Evolutionary conservation across 2,888 invertebrate species (phyloP).

Genomic region (Mechanitis messenoides): DNA sequence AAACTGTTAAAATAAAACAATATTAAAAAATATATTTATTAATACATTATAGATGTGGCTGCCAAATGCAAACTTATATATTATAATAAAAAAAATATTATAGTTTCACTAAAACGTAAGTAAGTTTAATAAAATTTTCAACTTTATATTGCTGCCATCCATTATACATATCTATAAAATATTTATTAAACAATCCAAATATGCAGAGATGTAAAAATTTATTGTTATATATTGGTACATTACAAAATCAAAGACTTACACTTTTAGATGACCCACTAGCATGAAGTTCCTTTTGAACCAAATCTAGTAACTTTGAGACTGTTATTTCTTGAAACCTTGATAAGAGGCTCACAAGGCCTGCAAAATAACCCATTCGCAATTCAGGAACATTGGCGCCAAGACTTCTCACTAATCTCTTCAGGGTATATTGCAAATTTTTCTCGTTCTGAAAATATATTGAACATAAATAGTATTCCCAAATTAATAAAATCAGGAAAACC

Average conservation of each 20-base stretch:
- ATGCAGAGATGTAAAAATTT: background rate
- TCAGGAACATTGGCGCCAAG: conserved; percentile 81
- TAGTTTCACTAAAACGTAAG: too few relatives aligned
- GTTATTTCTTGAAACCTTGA: conserved; percentile 66
- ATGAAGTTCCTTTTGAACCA: conserved; percentile 81
- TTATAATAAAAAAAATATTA: too few relatives aligned
- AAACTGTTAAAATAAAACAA: too few relatives aligned
- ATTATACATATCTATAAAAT: too few relatives aligned
- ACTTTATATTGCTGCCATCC: too few relatives aligned
- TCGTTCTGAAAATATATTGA: conserved; percentile 64
- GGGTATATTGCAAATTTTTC: conserved; percentile 79
- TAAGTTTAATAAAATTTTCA: too few relatives aligned
- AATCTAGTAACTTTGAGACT: conserved; percentile 72
- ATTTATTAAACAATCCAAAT: too few relatives aligned
- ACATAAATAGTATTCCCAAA: conserved; percentile 9
- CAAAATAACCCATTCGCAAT: conserved; percentile 82
- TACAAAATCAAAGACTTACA: conserved; percentile 63
- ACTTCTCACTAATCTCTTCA: conserved; percentile 83
- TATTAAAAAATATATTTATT: too few relatives aligned
- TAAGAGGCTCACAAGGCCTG: conserved; percentile 80
- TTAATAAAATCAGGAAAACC: background rate
- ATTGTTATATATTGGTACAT: background rate
- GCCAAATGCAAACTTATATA: too few relatives aligned
- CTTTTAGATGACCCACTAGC: conserved; percentile 79
- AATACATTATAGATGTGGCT: too few relatives aligned